Evolutionary conservation across 2,797 vertebrate species (phyloP).

Genomic region (Eulemur mongoz): DNA sequence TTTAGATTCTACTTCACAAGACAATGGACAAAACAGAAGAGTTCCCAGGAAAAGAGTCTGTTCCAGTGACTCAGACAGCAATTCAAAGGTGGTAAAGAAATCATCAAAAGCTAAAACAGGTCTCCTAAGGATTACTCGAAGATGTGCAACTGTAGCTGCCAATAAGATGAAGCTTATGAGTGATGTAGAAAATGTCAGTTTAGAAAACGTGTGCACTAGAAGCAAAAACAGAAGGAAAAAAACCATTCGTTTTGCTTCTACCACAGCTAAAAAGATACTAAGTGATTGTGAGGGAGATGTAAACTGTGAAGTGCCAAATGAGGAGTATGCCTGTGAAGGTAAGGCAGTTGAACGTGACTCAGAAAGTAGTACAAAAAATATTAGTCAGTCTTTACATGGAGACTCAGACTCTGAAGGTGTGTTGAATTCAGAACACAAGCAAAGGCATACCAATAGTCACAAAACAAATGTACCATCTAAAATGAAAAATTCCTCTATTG

Average conservation of each 20-base stretch:
- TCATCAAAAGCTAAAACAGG: conserved; percentile 44
- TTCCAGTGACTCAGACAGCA: conserved; percentile 80
- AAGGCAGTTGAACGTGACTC: not conserved
- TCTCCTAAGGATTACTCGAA: conserved; percentile 84
- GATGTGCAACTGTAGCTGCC: conserved; percentile 90
- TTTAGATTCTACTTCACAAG: conserved; percentile 77
- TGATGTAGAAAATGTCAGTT: conserved; percentile 83
- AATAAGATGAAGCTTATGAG: conserved; percentile 90
- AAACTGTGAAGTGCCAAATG: not conserved
- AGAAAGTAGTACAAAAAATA: conserved; percentile 19
- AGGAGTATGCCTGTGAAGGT: conserved; percentile 51
- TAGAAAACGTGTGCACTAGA: conserved; percentile 75
- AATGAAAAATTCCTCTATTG: conserved; percentile 33
- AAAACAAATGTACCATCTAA: conserved; percentile 37
- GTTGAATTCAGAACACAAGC: not conserved
- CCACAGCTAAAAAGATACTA: conserved; percentile 65
- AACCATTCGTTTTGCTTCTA: conserved; percentile 68
- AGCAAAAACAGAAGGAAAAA: conserved; percentile 79
- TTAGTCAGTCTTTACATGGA: conserved; percentile 64
- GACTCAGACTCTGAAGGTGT: conserved; percentile 71
- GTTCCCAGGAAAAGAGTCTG: conserved; percentile 78
- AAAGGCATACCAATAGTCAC: conserved; percentile 36
- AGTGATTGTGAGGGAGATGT: conserved; percentile 74
- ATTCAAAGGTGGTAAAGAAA: conserved; percentile 37
- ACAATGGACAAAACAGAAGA: conserved; percentile 79